phyloP scores from a whole-genome alignment of 1,140 invertebrate genomes.

The Drosophila oshimai region DNA sequence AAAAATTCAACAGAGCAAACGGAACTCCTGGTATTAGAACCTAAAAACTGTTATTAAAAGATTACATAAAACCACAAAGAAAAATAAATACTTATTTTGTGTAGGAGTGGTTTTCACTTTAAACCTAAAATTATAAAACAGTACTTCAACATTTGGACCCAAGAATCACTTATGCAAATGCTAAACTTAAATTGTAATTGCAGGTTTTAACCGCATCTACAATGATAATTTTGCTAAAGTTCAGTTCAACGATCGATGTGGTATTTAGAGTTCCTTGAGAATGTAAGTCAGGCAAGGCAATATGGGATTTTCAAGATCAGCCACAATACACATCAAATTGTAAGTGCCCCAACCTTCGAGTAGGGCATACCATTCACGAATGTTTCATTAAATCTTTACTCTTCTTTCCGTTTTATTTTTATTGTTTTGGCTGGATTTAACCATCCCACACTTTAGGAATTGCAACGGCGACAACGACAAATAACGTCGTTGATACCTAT shows the following conservation, averaged over 20 bases:
- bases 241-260: slow-evolving; percentile 51
- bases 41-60: no score
- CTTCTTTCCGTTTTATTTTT: slow-evolving; percentile 15
- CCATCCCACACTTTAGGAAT: slow-evolving; percentile 57
- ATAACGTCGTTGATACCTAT: slow-evolving; percentile 51
- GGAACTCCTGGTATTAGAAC: no score
- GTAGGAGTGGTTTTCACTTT: no score
- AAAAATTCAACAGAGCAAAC: background rate
- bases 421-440: slow-evolving; percentile 19
- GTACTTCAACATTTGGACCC: background rate
- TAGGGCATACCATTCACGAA: slow-evolving; percentile 60
- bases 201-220: background rate
- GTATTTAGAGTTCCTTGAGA: slow-evolving; percentile 34
- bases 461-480: slow-evolving; percentile 59
- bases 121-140: background rate
- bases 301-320: slow-evolving; percentile 52
- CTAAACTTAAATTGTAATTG: background rate
- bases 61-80: no score
- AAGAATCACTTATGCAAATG: background rate
- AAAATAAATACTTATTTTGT: background rate
- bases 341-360: slow-evolving; percentile 65
- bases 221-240: background rate
- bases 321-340: slow-evolving; percentile 52
- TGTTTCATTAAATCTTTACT: slow-evolving; percentile 27
- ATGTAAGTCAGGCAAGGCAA: slow-evolving; percentile 30